Evolutionary conservation across 2,113 vertebrate genomes (phyloP), one percentile per base, ranked within the genome.

Genomic region (Callaeas wilsoni): DNA sequence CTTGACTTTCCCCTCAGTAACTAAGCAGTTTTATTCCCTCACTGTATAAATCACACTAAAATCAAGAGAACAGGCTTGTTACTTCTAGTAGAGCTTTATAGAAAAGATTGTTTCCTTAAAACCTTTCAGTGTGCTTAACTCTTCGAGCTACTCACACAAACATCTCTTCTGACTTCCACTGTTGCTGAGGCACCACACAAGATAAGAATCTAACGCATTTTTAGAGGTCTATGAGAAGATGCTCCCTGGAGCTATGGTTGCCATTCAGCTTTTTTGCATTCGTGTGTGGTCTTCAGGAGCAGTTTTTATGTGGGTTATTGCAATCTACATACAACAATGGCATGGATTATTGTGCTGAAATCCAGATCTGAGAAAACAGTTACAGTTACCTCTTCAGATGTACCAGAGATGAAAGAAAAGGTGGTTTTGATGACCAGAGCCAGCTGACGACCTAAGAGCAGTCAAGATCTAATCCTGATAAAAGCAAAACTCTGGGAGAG

Each of bases 151-250:
- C 32, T 87, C 4, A 0, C 49, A 65, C 70, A 93, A 53, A 60
- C 41, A 69, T 73, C 53, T 76, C 41, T 86, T 60, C 59, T 90
- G 90, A 62, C 41, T 96, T 83, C 50, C 67, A 30, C 29, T 30
- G 50, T 35, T 95, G 63, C 77, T 74, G 68, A 90, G 71, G 89
- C 68, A 93, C 50, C 53, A 81, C 32, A 52, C 55, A 90, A 84
- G 93, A 85, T 85, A 96, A 95, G 74, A 78, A 90, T 91, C 79
- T 78, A 92, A 90, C 92, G 85, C 64, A 46, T 84, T 95, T 93
- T 96, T 86, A 93, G 92, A 97, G 67, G 44, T 90, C 68, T 91
- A 17, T 91, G 68, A 88, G 70, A 93, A 97, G 82, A 92, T 88
- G 83, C 79, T 92, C 75, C 82, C 90, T 78, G 64, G 64, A 94